Evolutionary conservation across 1,140 invertebrate genomes (phyloP).

Genomic region (Diabrotica undecimpunctata): DNA sequence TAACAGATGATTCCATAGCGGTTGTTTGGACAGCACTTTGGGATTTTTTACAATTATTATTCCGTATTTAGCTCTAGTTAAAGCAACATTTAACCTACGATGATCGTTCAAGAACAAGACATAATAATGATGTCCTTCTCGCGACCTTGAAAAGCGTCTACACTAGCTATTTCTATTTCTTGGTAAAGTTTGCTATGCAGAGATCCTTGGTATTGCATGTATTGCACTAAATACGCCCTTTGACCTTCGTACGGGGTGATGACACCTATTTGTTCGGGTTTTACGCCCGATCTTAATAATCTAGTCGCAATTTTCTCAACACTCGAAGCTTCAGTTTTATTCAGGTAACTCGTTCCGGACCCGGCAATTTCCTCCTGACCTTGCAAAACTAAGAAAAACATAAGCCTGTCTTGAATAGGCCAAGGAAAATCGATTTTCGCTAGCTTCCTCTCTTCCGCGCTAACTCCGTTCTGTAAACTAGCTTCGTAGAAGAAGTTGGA

Average conservation of each 20-base stretch:
- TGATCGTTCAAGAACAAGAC: conserved; percentile 99
- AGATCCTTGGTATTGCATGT: conserved; percentile 98
- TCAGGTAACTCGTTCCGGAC: conserved; percentile 97
- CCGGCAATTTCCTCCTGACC: conserved; percentile 99
- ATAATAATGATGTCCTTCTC: conserved; percentile 99
- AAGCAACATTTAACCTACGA: conserved; percentile 92
- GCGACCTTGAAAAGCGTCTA: conserved; percentile 96
- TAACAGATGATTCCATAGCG: conserved; percentile 96
- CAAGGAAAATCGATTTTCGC: conserved; percentile 95
- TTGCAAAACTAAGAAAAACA: conserved; percentile 98
- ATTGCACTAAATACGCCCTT: conserved; percentile 94
- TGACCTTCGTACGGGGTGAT: conserved; percentile 99
- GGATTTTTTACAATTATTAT: conserved; percentile 98
- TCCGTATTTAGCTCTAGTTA: conserved; percentile 96
- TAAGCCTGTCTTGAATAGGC: conserved; percentile 93
- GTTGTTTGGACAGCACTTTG: conserved; percentile 96
- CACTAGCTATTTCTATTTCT: conserved; percentile 98
- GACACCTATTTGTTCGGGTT: conserved; percentile 98
- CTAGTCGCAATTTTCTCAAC: conserved; percentile 96
- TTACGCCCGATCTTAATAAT: conserved; percentile 90
- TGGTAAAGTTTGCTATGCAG: conserved; percentile 96
- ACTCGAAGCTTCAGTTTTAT: conserved; percentile 96
- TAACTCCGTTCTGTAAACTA: conserved; percentile 92
- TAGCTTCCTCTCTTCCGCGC: conserved; percentile 87
- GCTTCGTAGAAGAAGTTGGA: conserved; percentile 99